These are phyloP conservation scores for Tenrec ecaudatus DNA, from an alignment of 2,113 vertebrate genomes.

Conservation along the genomic window DNA sequence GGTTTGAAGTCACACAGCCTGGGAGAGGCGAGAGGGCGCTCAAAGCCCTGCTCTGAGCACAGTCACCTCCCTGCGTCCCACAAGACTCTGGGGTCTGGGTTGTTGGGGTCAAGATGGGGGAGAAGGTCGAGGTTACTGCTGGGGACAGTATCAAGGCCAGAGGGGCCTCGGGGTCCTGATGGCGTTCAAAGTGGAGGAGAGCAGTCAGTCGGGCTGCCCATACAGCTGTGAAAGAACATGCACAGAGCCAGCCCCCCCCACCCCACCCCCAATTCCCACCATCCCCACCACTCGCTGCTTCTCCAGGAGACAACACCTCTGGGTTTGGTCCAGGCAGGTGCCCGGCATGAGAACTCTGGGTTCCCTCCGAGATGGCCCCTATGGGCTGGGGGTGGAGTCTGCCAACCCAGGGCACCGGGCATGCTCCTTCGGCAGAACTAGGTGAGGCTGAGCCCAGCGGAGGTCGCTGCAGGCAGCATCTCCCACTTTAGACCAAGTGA, in stretches of 20 bases:
- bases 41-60: rapidly evolving
- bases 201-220: background rate
- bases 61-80: no score
- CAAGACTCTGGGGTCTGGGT: no score
- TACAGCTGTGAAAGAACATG: background rate
- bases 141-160: background rate
- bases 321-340: background rate
- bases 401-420: no score
- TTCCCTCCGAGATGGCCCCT: no score
- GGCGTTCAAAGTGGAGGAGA: no score
- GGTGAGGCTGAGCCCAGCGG: background rate
- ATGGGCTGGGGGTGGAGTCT: no score
- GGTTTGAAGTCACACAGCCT: background rate
- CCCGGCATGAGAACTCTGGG: no score
- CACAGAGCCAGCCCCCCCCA: background rate
- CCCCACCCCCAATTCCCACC: no score
- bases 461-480: background rate
- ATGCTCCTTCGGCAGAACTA: no score
- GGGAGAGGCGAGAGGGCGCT: background rate
- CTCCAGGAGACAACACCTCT: background rate
- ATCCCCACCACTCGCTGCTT: no score
- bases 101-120: no score
- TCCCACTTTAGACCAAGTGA: background rate
- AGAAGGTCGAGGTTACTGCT: no score
- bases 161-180: background rate